Conservation (phyloP, 35 echinoderm and acorn worm genomes). For the Stichopus chloronotus region DNA sequence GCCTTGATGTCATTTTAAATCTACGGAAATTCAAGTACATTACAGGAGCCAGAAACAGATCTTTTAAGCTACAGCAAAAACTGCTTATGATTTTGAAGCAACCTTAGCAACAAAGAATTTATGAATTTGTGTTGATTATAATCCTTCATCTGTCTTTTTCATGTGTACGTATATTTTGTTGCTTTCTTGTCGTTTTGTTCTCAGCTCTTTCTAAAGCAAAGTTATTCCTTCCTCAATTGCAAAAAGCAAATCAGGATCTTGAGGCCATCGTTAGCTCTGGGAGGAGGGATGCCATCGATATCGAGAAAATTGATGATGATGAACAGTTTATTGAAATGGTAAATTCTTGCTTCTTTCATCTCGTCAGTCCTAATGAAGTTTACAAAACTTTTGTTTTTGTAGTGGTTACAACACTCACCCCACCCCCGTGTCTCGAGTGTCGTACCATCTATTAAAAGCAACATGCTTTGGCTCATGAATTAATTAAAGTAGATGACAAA, state of each 20-base stretch:
- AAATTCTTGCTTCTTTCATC: neutral
- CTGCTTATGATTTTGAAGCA: too few relatives aligned
- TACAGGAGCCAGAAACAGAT: too few relatives aligned
- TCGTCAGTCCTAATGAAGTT: neutral
- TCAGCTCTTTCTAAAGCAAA: neutral
- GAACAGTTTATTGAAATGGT: conserved; percentile 43
- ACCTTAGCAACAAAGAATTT: too few relatives aligned
- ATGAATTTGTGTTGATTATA: too few relatives aligned
- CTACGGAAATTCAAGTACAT: too few relatives aligned
- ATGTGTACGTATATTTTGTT: too few relatives aligned
- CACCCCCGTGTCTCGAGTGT: neutral
- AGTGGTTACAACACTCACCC: neutral
- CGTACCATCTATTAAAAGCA: neutral
- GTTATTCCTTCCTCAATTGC: conserved; percentile 19
- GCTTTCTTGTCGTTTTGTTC: too few relatives aligned
- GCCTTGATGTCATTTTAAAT: too few relatives aligned
- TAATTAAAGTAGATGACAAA: neutral
- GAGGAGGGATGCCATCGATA: neutral
- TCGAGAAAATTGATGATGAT: conserved; percentile 21
- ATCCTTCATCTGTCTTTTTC: too few relatives aligned
- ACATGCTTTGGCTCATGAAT: neutral
- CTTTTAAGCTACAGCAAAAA: too few relatives aligned
- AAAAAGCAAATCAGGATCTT: neutral
- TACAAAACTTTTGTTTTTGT: neutral
- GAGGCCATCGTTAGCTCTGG: conserved; percentile 18